Base-by-base conservation (phyloP, 1,140 invertebrate species). In the Drosophila bifasciata region DNA sequence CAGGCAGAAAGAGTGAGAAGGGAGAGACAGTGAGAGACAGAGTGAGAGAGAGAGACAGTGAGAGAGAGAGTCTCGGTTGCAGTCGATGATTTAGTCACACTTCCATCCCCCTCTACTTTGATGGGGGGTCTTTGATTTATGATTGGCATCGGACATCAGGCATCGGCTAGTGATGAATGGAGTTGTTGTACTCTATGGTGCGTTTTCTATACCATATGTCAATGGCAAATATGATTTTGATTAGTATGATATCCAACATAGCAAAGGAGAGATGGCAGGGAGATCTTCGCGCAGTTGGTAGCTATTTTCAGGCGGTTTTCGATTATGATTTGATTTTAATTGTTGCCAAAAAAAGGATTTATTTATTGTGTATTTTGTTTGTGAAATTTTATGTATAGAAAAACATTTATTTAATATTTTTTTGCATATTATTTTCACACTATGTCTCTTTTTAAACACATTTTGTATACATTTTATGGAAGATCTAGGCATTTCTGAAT, bases 91-190 rank as follows among this genome's bases (percentile, higher is more conserved):
- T 68, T 69, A 69, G 66, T 68, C 66, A 72, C 68, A 72, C 69
- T 72, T 58, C 62, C 62, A 16, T 55, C 8, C 13, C 11, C 19
- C 13, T 36, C 1, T 11, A 1, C 5, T 36, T 36, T 36, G 32
- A 11, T 36, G 32, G 32, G 32, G 60, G 45, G 44, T 64, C 25
- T 46, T 32, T 56, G 66, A 69, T 56, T 69, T 69, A 69, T 48
- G 62, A 32, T 48, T 43, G 32, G 32, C 4, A 36, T 36, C 19
- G n/a, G 32, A 11, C 4, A 36, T 36, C 19, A 11, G 48, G 39
- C 40, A 40, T 39, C 28, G 32, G 48, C 68, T 49, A 50, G 72
- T 72, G 69, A 72, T 72, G 53, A 72, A 72, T 72, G 69, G 66
- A 68, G 63, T 68, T 68, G 61, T 58, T 68, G 61, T 58, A 23